Conservation (phyloP, 2,113 vertebrate genomes). For the Machaerirhynchus nigripectus region DNA sequence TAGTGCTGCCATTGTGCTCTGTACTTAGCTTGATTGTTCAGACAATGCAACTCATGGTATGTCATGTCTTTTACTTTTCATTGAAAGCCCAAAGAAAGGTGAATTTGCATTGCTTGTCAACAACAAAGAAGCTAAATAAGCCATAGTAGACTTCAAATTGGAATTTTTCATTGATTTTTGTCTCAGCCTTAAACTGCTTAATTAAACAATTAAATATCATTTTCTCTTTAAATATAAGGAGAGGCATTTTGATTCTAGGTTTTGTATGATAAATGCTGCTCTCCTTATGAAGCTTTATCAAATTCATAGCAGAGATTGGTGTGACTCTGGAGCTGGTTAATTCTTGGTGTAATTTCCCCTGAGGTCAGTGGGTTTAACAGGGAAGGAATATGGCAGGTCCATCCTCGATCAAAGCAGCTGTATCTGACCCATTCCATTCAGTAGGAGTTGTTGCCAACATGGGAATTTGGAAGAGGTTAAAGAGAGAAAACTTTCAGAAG, state of each 20-base stretch:
- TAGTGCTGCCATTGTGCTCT: not conserved
- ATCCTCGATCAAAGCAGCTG: not conserved
- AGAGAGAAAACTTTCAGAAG: not conserved
- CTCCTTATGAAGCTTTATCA: not conserved
- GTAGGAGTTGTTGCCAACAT: not conserved
- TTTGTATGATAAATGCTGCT: not conserved
- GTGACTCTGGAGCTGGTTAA: not conserved
- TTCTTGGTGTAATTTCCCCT: not conserved
- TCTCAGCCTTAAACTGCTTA: not conserved
- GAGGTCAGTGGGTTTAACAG: not conserved
- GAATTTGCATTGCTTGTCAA: not conserved
- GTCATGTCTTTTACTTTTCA: not conserved
- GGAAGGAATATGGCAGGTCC: not conserved
- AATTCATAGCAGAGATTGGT: not conserved
- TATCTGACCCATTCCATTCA: not conserved
- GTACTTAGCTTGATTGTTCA: not conserved
- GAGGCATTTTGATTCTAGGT: not conserved
- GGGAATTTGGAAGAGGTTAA: not conserved
- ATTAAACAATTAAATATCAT: not conserved
- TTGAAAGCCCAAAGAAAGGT: not conserved
- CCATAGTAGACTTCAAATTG: not conserved
- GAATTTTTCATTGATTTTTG: not conserved
- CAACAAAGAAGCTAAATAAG: not conserved
- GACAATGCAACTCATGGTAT: not conserved
- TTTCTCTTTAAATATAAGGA: not conserved